Evolutionary conservation across 2,113 vertebrate species (phyloP).

Genomic region (Cyanoramphus novaezelandiae): DNA sequence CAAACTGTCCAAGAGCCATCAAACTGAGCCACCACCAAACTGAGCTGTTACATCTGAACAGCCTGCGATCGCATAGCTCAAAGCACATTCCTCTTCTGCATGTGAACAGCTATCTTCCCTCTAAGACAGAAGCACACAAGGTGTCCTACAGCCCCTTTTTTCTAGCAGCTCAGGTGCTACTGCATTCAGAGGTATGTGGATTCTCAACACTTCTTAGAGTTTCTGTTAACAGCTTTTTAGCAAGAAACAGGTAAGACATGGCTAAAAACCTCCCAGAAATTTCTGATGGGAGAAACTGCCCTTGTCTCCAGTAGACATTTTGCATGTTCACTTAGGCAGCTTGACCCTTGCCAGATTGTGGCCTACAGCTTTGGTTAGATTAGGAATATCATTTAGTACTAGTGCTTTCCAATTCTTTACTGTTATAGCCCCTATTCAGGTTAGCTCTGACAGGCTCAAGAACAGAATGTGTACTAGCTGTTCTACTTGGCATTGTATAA

Average conservation of each 20-base stretch:
- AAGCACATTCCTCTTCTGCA: not conserved
- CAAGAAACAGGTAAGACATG: not conserved
- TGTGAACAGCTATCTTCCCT: not conserved
- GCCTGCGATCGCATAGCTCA: not conserved
- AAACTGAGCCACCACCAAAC: not conserved
- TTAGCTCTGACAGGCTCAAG: not conserved
- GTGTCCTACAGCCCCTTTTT: not conserved
- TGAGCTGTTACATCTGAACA: not conserved
- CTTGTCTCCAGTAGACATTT: not conserved
- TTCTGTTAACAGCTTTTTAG: not conserved
- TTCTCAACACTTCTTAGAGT: not conserved
- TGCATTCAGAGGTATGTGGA: not conserved
- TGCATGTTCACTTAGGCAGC: not conserved
- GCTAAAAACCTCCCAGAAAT: not conserved
- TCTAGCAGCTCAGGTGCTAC: not conserved
- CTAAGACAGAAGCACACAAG: not conserved
- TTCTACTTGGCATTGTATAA: not conserved
- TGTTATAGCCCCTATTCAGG: not conserved
- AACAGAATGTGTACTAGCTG: not conserved
- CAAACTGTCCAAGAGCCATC: not conserved
- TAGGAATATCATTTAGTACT: not conserved
- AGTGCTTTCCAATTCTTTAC: not conserved
- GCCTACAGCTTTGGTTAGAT: not conserved
- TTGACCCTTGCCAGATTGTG: accelerated
- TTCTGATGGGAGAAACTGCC: not conserved